phyloP scores from a whole-genome alignment of 2,888 invertebrate species.

The Poecilobothrus nobilitatus region DNA sequence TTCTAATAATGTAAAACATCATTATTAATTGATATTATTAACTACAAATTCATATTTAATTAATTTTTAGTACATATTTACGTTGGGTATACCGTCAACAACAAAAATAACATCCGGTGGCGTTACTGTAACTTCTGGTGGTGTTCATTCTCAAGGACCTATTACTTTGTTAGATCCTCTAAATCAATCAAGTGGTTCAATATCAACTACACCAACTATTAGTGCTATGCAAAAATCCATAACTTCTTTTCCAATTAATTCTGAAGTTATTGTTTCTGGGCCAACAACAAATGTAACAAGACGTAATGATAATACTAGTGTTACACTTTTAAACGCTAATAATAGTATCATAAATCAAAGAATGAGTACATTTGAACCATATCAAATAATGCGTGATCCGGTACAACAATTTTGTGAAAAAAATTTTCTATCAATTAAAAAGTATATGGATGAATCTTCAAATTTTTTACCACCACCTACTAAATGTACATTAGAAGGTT shows the following conservation, averaged over 20 bases:
- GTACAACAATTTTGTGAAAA: slow-evolving; percentile 96
- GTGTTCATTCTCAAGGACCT: slow-evolving; percentile 51
- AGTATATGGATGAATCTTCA: slow-evolving; percentile 81
- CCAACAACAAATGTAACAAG: slow-evolving; percentile 55
- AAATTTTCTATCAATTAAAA: slow-evolving; percentile 82
- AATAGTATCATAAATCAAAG: slow-evolving; percentile 48
- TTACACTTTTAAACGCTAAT: slow-evolving; percentile 60
- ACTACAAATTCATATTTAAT: neutral
- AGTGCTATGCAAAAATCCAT: slow-evolving; percentile 42
- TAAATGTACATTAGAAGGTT: slow-evolving; percentile 88
- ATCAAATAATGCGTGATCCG: slow-evolving; percentile 76
- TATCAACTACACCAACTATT: slow-evolving; percentile 38
- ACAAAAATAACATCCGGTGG: slow-evolving; percentile 46
- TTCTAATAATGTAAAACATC: neutral
- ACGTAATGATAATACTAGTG: slow-evolving; percentile 65
- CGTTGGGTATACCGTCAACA: slow-evolving; percentile 1
- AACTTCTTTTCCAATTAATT: slow-evolving; percentile 40
- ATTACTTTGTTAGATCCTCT: slow-evolving; percentile 40
- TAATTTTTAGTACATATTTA: neutral
- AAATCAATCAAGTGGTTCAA: slow-evolving; percentile 43
- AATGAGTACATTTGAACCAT: slow-evolving; percentile 81
- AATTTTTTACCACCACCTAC: slow-evolving; percentile 80
- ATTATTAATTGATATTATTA: neutral
- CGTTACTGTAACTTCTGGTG: slow-evolving; percentile 52
- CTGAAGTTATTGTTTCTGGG: slow-evolving; percentile 49